These are phyloP conservation scores for Drosophila eohydei DNA, from an alignment of 2,888 invertebrate species.

Conservation along the genomic window DNA sequence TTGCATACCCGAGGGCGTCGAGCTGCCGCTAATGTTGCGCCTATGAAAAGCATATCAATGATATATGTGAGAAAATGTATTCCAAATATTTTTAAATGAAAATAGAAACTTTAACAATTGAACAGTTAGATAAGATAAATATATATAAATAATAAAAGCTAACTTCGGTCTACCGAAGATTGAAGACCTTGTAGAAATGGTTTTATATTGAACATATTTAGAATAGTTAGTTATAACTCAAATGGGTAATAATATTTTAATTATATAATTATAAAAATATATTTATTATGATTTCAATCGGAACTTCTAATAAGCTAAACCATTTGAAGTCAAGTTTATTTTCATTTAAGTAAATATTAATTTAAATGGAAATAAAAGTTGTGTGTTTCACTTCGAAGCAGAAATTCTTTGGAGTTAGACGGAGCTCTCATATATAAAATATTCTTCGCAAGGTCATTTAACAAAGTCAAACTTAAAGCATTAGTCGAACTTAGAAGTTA, in stretches of 20 bases:
- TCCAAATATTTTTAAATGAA: background rate
- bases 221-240: no score
- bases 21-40: constrained; percentile 84
- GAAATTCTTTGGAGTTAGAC: background rate
- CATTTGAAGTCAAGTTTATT: background rate
- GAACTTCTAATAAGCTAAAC: background rate
- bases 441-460: background rate
- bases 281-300: background rate
- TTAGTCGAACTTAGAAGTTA: constrained; percentile 15
- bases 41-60: constrained; percentile 51
- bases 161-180: constrained; percentile 12
- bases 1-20: constrained; percentile 85
- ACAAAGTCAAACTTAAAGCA: constrained; percentile 20
- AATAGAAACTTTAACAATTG: constrained; percentile 20
- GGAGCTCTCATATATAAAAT: background rate
- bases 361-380: no score
- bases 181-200: constrained; percentile 4
- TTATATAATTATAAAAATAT: background rate
- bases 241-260: background rate
- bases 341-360: no score
- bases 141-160: constrained; percentile 11
- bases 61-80: constrained; percentile 20
- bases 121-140: constrained; percentile 25
- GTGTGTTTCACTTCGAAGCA: background rate
- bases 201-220: no score